These are phyloP conservation scores for Cancer borealis DNA, from an alignment of 2,888 invertebrate genomes.

Conservation along the genomic window DNA sequence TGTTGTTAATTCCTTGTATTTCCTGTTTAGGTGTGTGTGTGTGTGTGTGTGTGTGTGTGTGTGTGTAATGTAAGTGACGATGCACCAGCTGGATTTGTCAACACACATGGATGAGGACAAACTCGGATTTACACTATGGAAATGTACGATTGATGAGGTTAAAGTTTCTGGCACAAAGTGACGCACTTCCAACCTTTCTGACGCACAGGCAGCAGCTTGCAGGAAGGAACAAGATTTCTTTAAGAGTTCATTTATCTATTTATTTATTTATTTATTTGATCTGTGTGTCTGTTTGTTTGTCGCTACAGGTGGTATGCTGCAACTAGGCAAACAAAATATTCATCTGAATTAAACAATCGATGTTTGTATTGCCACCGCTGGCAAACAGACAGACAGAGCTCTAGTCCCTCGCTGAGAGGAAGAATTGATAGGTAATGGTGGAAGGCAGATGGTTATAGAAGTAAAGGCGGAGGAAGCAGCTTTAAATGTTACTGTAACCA, in stretches of 20 bases:
- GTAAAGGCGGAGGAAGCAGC: neutral
- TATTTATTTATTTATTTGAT: neutral
- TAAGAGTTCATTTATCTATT: neutral
- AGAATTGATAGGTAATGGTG: neutral
- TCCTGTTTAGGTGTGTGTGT: neutral
- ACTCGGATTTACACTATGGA: neutral
- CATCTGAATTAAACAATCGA: neutral
- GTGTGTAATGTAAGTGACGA: neutral
- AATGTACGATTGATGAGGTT: neutral
- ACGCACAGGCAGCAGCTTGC: neutral
- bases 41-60: too few species aligned
- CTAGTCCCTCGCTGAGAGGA: neutral
- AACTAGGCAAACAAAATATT: neutral
- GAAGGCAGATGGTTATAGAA: neutral
- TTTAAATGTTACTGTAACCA: conserved; percentile 24
- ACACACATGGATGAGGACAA: neutral
- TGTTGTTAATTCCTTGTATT: neutral
- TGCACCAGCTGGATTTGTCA: neutral
- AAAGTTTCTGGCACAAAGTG: neutral
- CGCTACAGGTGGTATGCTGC: neutral
- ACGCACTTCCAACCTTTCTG: neutral
- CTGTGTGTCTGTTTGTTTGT: neutral
- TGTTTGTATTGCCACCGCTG: neutral
- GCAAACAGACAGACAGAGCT: neutral
- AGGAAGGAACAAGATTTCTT: neutral